Evolutionary conservation across 2,797 vertebrate species (phyloP), one percentile per base, ranked within the genome.

Genomic region (Mormyrus hasselquistii): DNA sequence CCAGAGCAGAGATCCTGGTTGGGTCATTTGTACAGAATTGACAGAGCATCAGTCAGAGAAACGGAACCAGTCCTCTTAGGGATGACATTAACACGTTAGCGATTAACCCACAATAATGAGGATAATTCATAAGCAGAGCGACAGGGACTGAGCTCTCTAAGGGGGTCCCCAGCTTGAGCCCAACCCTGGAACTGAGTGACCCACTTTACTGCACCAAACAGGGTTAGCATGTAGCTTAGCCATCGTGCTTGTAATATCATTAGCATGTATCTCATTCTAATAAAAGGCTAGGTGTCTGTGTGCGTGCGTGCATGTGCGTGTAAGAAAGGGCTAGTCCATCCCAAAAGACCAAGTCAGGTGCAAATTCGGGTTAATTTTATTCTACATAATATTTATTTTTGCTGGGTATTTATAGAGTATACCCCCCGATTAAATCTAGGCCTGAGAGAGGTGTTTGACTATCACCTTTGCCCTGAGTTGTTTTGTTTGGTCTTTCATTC

Each of bases 151-250:
- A 93, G 89, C 73, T 93, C 94, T 92, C 94, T 92, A 55, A 89
- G 91, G 92, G 57, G 49, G 89, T 59, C 34, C 34, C 93, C 91
- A 93, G 92, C 94, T 91, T 92, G 55, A 88, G 92, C 89, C 90
- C 91, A 93, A 93, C 93, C 93, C 89, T 91, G 92, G 93, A 94
- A 90, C 91, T 62, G 14, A 38, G 41, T 94, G 94, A 95, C 95
- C 94, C 94, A 95, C 92, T 95, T 95, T 49, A 38, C 84, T 34
- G 22, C 12, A 53, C n/a, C 84, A 86, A 14, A 25, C 84, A 86
- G 8, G 5, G 9, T 55, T 86, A 53, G 50, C 49, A 86, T 86
- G 50, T 52, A 50, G 50, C 84, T 86, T 34, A 34, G 84, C 50
- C 25, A 86, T n/a, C n/a, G 0, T 69, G 10, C 65, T 14, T 14